A percentile compares a stretch with the other conserved stretches of the same genome.
Conservation (phyloP, 37 sponge, comb jelly and placozoan genomes). For the Oopsacas minuta region DNA sequence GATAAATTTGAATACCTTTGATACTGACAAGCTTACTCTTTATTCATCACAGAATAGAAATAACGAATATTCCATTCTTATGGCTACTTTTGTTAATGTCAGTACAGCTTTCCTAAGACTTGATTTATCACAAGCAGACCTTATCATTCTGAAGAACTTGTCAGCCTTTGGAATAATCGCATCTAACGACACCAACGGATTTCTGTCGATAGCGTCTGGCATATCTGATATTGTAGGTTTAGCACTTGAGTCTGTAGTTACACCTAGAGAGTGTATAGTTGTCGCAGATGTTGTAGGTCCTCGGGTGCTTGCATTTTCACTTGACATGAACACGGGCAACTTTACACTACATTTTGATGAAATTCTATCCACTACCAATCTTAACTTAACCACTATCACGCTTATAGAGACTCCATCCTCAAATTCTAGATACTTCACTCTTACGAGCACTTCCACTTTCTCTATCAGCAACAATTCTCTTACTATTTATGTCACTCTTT, state of each 20-base stretch:
- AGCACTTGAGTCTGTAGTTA: background rate
- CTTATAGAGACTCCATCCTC: constrained; percentile 26
- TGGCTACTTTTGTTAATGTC: constrained; percentile 33
- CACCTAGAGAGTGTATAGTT: constrained; percentile 32
- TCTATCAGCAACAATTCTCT: background rate
- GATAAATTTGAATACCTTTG: constrained; percentile 40
- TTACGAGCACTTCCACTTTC: constrained; percentile 23
- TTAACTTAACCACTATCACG: constrained; percentile 37
- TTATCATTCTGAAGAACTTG: constrained; percentile 41
- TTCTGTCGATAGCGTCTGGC: constrained; percentile 34
- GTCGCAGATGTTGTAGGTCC: constrained; percentile 57
- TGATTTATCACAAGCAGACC: constrained; percentile 38
- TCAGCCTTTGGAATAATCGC: constrained; percentile 40
- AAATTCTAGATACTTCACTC: constrained; percentile 19
- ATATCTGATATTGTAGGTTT: background rate
- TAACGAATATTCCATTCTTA: constrained; percentile 32
- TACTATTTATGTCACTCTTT: constrained; percentile 33
- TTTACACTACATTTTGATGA: constrained; percentile 73
- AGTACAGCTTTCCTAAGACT: constrained; percentile 46
- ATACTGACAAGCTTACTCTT: constrained; percentile 41
- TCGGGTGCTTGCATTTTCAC: constrained; percentile 48
- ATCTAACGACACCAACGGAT: constrained; percentile 36
- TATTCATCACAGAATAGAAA: constrained; percentile 27
- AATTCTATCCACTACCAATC: constrained; percentile 30
- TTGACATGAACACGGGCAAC: constrained; percentile 71